Base-by-base conservation (phyloP, 2,888 invertebrate species). In the Drosophila leonis region DNA sequence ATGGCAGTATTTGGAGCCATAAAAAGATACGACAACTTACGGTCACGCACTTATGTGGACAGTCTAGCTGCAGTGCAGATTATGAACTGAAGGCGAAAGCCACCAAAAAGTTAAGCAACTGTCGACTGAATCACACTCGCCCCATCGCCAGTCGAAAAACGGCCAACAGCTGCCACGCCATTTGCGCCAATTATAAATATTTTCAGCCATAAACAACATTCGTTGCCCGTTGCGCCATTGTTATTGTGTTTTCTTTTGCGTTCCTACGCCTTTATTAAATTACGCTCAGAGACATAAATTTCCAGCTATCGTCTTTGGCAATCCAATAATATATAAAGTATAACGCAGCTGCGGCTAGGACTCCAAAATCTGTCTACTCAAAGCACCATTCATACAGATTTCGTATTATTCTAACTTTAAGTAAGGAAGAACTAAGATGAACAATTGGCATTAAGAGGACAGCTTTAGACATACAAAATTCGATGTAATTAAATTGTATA, bases 141-240 rank as follows among this genome's bases (percentile, higher is more conserved):
- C 37, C 24, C 24, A 42, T 51, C 10, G 67, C 15, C 49, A 66
- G 39, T n/a, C 48, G 55, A 48, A 48, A 27, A 46, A 46, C 65
- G 65, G 55, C 62, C 63, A 39, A 51, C 80, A 75, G 79, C 78
- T 86, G 80, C 18, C 69, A 71, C 79, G 69, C 64, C 74, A 80
- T 62, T 83, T 71, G 80, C 62, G 64, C 67, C 73, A 84, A 84
- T 88, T 84, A 84, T 79, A 84, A 87, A 81, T 81, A 83, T 83
- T 84, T 75, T 55, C 42, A 67, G 88, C 79, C 85, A 84, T 84
- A 84, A 84, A 84, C 84, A 84, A 87, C 88, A 84, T 85, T 84
- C 73, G 83, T 70, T 62, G 82, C 66, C 66, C 57, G 48, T 52
- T 67, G 57, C 31, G 68, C 39, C 44, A 48, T 66, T 62, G 65